Conservation (phyloP, 2,113 vertebrate species). For the Candoia aspera region DNA sequence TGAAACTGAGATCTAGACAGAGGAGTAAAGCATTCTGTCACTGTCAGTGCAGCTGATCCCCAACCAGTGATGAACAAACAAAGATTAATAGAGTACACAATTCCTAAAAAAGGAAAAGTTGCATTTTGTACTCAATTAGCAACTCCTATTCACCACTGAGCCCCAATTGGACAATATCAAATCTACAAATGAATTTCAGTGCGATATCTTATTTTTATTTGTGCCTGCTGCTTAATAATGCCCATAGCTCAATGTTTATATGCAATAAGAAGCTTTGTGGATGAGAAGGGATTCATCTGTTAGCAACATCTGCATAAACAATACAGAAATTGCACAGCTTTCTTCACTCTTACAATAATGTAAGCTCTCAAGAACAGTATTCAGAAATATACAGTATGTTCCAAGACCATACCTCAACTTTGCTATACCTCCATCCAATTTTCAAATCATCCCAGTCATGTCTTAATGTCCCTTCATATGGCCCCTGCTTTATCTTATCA, state of each 20-base stretch:
- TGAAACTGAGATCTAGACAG: neutral
- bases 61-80: neutral
- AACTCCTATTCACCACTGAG: neutral
- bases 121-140: neutral
- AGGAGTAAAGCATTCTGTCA: neutral
- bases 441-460: neutral
- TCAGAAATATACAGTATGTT: constrained; percentile 1
- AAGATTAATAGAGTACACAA: neutral
- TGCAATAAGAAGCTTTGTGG: neutral
- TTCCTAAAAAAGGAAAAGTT: neutral
- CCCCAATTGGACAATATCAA: neutral
- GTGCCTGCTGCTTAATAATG: neutral
- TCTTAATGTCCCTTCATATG: neutral
- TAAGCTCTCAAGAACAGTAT: neutral
- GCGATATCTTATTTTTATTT: neutral
- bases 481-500: neutral
- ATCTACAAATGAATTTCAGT: neutral
- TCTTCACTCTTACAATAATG: neutral
- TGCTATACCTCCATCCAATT: neutral
- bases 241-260: neutral
- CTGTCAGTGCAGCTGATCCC: neutral
- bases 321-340: neutral
- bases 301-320: neutral
- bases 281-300: neutral
- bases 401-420: neutral